phyloP scores from a whole-genome alignment of 1,140 invertebrate species.

The Drosophila micromelanica region DNA sequence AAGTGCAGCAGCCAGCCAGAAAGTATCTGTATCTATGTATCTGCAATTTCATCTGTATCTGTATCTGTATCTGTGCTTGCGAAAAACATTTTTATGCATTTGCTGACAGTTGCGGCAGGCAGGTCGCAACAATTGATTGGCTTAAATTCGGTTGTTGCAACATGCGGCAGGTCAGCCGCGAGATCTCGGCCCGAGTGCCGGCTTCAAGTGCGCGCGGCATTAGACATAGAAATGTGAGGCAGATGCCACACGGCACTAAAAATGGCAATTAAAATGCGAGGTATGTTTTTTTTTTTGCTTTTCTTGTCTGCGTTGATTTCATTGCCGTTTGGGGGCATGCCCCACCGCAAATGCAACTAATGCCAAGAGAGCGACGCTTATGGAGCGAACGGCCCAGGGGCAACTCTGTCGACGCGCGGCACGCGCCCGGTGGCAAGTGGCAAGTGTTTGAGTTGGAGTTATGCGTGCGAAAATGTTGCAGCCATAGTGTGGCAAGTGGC shows the following conservation, averaged over 20 bases:
- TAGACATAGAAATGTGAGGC: slow-evolving; percentile 37
- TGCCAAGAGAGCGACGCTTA: slow-evolving; percentile 33
- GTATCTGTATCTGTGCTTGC: slow-evolving; percentile 12
- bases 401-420: slow-evolving; percentile 40
- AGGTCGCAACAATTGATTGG: slow-evolving; percentile 36
- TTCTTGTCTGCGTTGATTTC: slow-evolving; percentile 14
- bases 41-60: not conserved
- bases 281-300: not conserved
- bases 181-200: not conserved
- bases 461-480: slow-evolving; percentile 61
- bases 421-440: slow-evolving; percentile 23
- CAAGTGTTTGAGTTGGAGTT: slow-evolving; percentile 33
- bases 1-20: not conserved
- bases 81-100: slow-evolving; percentile 43
- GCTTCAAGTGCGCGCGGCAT: slow-evolving; percentile 35
- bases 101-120: slow-evolving; percentile 38
- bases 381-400: slow-evolving; percentile 14
- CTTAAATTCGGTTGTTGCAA: slow-evolving; percentile 25
- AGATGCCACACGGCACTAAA: slow-evolving; percentile 21
- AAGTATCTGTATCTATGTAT: slow-evolving; percentile 1
- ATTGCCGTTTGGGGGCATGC: slow-evolving; percentile 22
- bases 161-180: not conserved
- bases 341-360: slow-evolving; percentile 22
- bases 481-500: slow-evolving; percentile 31
- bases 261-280: slow-evolving; percentile 46